A percentile compares a stretch with the other conserved stretches of the same genome.
phyloP scores from a whole-genome alignment of 2,797 vertebrate genomes.

The Champsocephalus gunnari region DNA sequence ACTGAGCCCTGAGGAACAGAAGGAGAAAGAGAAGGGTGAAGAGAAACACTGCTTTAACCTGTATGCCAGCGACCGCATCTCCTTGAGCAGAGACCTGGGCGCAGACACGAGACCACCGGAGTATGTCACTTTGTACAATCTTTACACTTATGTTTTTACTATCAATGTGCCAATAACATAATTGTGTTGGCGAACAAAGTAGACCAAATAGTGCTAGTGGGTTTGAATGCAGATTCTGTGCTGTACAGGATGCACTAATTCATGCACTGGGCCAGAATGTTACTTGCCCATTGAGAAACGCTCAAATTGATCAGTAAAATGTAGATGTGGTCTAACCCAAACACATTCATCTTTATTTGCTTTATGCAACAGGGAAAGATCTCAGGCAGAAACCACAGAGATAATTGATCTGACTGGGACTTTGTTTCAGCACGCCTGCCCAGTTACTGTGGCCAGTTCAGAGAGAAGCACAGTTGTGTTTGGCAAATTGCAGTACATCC shows the following conservation, averaged over 20 bases:
- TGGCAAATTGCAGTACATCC: slow-evolving; percentile 68
- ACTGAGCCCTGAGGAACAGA: slow-evolving; percentile 89
- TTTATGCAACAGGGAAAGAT: slow-evolving; percentile 53
- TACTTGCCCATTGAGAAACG: slow-evolving; percentile 29
- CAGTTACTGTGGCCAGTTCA: slow-evolving; percentile 63
- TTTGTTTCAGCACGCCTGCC: slow-evolving; percentile 71
- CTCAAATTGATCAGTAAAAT: slow-evolving; percentile 31
- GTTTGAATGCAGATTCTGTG: slow-evolving; percentile 16
- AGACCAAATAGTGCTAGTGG: slow-evolving; percentile 30
- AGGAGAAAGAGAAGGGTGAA: slow-evolving; percentile 93
- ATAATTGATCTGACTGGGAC: slow-evolving; percentile 65
- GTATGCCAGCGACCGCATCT: slow-evolving; percentile 97
- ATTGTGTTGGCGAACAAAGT: background rate
- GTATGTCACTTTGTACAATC: slow-evolving; percentile 83
- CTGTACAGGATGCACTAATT: slow-evolving; percentile 1
- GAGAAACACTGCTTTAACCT: slow-evolving; percentile 98
- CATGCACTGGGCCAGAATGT: slow-evolving; percentile 16
- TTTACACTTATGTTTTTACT: slow-evolving; percentile 9
- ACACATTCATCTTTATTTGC: slow-evolving; percentile 57
- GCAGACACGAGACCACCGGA: slow-evolving; percentile 98
- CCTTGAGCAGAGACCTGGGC: slow-evolving; percentile 95
- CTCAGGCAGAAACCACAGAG: slow-evolving; percentile 73
- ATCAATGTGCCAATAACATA: background rate
- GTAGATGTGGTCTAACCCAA: slow-evolving; percentile 42
- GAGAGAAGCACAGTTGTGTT: slow-evolving; percentile 67